A percentile compares a stretch with the other conserved stretches of the same genome.
Conservation (phyloP, 2,797 vertebrate genomes). For the Labeo calbasu region DNA sequence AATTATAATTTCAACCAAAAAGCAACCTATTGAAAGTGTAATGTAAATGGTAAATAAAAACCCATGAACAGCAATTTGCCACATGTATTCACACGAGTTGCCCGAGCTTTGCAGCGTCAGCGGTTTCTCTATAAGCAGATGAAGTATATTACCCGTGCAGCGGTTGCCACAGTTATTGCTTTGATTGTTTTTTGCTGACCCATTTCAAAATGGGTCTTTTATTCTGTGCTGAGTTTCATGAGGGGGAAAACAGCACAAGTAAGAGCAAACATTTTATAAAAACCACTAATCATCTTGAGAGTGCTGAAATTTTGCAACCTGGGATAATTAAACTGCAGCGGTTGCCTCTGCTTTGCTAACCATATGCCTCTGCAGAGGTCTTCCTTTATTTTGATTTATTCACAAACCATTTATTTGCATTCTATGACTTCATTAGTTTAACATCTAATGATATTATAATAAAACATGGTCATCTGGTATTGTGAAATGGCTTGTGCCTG, state of each 20-base stretch:
- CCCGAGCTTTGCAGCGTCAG: conserved; percentile 7
- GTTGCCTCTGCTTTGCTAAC: conserved; percentile 23
- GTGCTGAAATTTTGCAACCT: conserved; percentile 32
- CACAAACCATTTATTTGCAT: conserved; percentile 21
- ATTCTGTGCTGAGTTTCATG: conserved; percentile 35
- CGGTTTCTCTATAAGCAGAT: conserved; percentile 36
- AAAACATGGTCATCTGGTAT: neutral
- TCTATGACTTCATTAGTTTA: conserved; percentile 32
- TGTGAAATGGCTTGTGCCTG: conserved; percentile 8
- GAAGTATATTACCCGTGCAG: conserved; percentile 20
- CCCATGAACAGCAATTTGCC: conserved; percentile 15
- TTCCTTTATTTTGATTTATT: conserved; percentile 34
- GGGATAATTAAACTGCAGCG: conserved; percentile 41
- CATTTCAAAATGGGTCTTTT: conserved; percentile 28
- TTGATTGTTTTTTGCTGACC: conserved; percentile 50
- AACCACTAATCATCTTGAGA: conserved; percentile 43
- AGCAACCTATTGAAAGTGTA: conserved; percentile 1
- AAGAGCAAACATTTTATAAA: conserved; percentile 44
- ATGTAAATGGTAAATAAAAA: conserved; percentile 43
- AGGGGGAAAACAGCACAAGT: conserved; percentile 13
- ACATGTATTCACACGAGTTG: conserved; percentile 31
- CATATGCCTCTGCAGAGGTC: conserved; percentile 2
- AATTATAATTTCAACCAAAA: neutral
- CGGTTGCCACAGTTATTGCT: conserved; percentile 43
- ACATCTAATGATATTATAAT: conserved; percentile 14